Percentiles rank a stretch among this genome's conserved stretches.
Evolutionary conservation across 2,888 invertebrate genomes (phyloP).

Genomic region (Acrobasis suavella): DNA sequence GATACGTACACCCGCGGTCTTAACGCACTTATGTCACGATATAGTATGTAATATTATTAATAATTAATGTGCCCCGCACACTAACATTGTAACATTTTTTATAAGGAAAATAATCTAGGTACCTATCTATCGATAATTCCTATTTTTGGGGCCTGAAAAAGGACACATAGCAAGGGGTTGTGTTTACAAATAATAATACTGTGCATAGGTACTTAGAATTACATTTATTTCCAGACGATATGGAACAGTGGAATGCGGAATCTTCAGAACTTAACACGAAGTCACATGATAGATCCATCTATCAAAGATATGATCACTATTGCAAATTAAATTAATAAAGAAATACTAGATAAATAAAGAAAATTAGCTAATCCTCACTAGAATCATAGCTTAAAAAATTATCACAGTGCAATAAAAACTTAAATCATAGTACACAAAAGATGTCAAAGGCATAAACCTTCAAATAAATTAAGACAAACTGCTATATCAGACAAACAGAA

Average conservation of each 20-base stretch:
- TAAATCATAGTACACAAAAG: constrained; percentile 39
- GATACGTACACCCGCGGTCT: no score
- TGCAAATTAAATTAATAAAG: not conserved
- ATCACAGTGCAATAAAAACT: constrained; percentile 73
- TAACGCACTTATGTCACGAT: no score
- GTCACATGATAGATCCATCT: not conserved
- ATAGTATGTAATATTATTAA: no score
- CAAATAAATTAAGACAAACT: constrained; percentile 54
- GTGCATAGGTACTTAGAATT: constrained; percentile 11
- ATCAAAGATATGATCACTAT: not conserved
- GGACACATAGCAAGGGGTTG: no score
- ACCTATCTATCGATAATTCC: no score
- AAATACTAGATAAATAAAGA: not conserved
- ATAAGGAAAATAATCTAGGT: no score
- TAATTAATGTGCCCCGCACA: no score
- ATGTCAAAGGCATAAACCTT: constrained; percentile 41
- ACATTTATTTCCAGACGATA: constrained; percentile 22
- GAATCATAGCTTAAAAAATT: constrained; percentile 66
- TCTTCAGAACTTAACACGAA: constrained; percentile 5
- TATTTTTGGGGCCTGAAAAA: no score
- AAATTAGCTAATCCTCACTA: constrained; percentile 64
- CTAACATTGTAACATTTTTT: no score
- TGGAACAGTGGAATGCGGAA: constrained; percentile 24
- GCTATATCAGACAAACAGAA: constrained; percentile 51
- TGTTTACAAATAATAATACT: not conserved